Base-by-base conservation (phyloP, 2,888 invertebrate genomes). In the Pristionchus maxplancki region DNA sequence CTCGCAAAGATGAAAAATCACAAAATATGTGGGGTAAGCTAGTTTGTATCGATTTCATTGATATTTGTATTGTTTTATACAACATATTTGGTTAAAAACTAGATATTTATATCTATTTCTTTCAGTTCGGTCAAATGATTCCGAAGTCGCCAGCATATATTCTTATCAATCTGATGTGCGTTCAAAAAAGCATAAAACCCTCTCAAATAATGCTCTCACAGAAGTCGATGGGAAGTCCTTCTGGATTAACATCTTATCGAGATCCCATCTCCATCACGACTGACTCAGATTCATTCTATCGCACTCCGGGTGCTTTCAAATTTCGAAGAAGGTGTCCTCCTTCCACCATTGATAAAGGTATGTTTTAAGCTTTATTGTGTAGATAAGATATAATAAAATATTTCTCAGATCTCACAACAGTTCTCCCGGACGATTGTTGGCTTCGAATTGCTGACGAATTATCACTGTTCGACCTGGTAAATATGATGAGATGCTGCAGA, bases 291-390 rank as follows among this genome's bases (percentile, higher is more conserved):
- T 71, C 67, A 31, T 71, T 71, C 67, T 71, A 71, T 34, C 67
- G 67, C 67, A 71, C 37, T 34, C 67, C 67, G 17, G 67, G 67
- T 37, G 67, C 67, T 17, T 71, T 71, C 34, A 71, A 71, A n/a
- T n/a, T n/a, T n/a, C n/a, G n/a, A 71, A n/a, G 17, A n/a, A 31
- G 67, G 34, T 31, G 34, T 17, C 67, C 67, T 71, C 67, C 67
- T 34, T 28, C 67, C 15, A 37, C 11, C 13, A 31, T 34, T 34
- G 37, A 34, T 24, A 24, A 24, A 71, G 67, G 67, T 71, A 13
- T 11, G 6, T 31, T 34, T 62, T 64, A 34, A 15, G 11, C 1
- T 4, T 62, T 11, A 15, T 31, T 2, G 20, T 71, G 9, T n/a
- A 17, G 15, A 31, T 37, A 17, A 31, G 0, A 34, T 34, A 34